A percentile compares a stretch with the other conserved stretches of the same genome.
Conservation (phyloP, 1,140 invertebrate species). For the Heliconius congener region DNA sequence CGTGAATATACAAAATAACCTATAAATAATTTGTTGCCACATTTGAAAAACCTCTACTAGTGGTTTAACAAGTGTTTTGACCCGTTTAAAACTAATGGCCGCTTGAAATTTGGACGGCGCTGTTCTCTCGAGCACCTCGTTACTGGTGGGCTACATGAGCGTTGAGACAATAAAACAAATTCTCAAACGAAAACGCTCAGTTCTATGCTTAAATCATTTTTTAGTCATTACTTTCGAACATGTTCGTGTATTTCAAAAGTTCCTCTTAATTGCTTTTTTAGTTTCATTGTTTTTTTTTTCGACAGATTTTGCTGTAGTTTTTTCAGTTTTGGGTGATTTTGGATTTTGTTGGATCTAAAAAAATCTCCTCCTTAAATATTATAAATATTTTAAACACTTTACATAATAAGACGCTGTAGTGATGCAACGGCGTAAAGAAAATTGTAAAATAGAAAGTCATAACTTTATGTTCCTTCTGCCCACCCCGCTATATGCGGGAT, state of each 20-base stretch:
- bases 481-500: too few species aligned
- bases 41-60: neutral
- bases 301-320: neutral
- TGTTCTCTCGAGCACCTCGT: conserved; percentile 32
- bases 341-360: neutral
- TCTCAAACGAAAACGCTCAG: neutral
- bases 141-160: conserved; percentile 31
- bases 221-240: neutral
- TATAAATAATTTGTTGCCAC: neutral
- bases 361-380: too few species aligned
- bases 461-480: too few species aligned
- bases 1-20: neutral
- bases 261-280: neutral
- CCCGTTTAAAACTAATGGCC: conserved; percentile 43
- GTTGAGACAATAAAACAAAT: conserved; percentile 20
- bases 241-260: neutral
- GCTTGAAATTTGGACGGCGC: conserved; percentile 34
- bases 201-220: conserved; percentile 14
- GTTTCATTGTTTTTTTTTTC: too few species aligned
- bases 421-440: too few species aligned
- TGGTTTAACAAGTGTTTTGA: conserved; percentile 31
- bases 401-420: too few species aligned
- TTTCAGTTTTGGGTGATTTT: neutral
- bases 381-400: too few species aligned
- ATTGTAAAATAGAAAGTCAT: too few species aligned